phyloP scores from a whole-genome alignment of 2,888 invertebrate species.

The Leptarthrus brevirostris region DNA sequence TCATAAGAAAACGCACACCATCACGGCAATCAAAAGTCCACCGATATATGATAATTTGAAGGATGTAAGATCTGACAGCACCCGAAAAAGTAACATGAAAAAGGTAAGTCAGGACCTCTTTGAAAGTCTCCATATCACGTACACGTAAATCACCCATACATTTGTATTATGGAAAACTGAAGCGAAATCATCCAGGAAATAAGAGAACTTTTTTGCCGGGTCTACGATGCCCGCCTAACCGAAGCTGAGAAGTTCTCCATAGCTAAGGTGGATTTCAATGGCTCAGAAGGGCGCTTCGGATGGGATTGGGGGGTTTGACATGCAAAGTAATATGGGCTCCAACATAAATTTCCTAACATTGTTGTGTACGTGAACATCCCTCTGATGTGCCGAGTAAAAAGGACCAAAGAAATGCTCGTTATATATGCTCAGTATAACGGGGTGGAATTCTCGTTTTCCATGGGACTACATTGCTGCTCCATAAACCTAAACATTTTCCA shows the following conservation, averaged over 20 bases:
- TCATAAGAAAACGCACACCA: constrained; percentile 28
- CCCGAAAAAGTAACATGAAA: constrained; percentile 21
- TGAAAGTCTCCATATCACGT: constrained; percentile 27
- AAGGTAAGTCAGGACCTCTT: constrained; percentile 37
- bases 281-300: background rate
- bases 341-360: constrained; percentile 39
- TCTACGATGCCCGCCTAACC: constrained; percentile 17
- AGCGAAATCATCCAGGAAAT: constrained; percentile 46
- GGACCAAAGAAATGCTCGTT: constrained; percentile 41
- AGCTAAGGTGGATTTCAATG: constrained; percentile 17
- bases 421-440: constrained; percentile 53
- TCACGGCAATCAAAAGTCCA: constrained; percentile 1
- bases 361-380: constrained; percentile 41
- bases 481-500: constrained; percentile 47
- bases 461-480: constrained; percentile 38
- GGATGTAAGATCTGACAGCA: constrained; percentile 44
- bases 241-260: constrained; percentile 23
- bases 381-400: background rate
- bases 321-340: constrained; percentile 52
- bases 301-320: constrained; percentile 47
- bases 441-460: constrained; percentile 52
- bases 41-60: constrained; percentile 44
- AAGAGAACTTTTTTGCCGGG: constrained; percentile 18
- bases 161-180: constrained; percentile 50
- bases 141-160: constrained; percentile 42